Base-by-base conservation (phyloP, 2,113 vertebrate genomes). In the Cynoglossus semilaevis region DNA sequence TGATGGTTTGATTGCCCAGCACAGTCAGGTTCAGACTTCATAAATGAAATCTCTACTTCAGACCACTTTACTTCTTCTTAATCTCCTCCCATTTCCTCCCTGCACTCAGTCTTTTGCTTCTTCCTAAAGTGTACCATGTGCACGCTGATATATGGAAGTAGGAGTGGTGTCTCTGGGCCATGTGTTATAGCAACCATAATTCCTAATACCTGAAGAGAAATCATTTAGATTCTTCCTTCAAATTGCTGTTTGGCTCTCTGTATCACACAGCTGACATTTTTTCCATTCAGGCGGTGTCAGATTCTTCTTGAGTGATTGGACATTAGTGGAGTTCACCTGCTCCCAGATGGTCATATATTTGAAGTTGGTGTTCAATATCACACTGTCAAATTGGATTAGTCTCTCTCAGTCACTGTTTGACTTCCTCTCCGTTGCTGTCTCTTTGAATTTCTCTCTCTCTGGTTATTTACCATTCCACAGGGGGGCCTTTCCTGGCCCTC, bases 391-490 rank as follows among this genome's bases (percentile, higher is more conserved):
- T 63, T 62, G 68, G 54, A 78, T 74, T 60, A 52, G 70, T 67
- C 51, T 62, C 46, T 72, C 58, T 34, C 35, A 41, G 10, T 68
- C 22, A 43, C 53, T 60, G 49, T 46, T 58, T 48, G 48, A 52
- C 64, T 77, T 42, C 46, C 72, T 63, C 41, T 57, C 37, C 38
- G 22, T 18, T 44, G 29, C 37, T 38, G 22, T 51, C 22, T 16
- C 44, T 57, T 62, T 47, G 36, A 22, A 15, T 48, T 59, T 53
- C 60, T 64, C 58, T 65, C 56, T 72, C 51, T 77, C 51, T 53
- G 41, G 67, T 72, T 85, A 72, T 83, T 75, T 77, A 67, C 77
- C 70, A 84, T 85, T 85, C 78, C 76, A 60, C 79, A 43, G 72
- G 80, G 80, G 81, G 81, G 67, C 66, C 59, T 85, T 36, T 67